Conservation (phyloP, 1,140 invertebrate species). For the Drosophila aff. region DNA sequence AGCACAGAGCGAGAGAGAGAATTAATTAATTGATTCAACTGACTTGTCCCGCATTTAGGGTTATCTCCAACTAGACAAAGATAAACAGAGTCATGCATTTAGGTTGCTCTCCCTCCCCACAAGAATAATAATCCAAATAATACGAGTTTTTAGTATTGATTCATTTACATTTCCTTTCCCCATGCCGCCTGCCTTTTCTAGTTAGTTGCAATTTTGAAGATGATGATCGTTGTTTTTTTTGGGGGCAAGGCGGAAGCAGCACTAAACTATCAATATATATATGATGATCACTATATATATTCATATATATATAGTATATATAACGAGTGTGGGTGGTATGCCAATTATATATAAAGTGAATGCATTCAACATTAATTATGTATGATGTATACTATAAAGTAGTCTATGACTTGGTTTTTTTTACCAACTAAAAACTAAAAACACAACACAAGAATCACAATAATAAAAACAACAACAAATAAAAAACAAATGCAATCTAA, state of each 20-base stretch:
- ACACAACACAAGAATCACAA: conserved; percentile 33
- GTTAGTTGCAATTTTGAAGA: conserved; percentile 48
- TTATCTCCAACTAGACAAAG: conserved; percentile 31
- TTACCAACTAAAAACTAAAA: conserved; percentile 35
- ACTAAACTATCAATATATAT: conserved; percentile 23
- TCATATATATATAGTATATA: conserved; percentile 8
- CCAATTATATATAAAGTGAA: conserved; percentile 54
- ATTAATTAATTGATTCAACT: conserved; percentile 18
- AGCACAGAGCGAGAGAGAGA: conserved; percentile 20
- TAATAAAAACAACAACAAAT: conserved; percentile 21
- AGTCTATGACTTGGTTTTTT: conserved; percentile 48
- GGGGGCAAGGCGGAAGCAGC: conserved; percentile 18
- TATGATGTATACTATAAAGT: conserved; percentile 44
- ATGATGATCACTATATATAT: conserved; percentile 5
- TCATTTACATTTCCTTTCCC: not conserved
- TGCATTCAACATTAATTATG: conserved; percentile 47
- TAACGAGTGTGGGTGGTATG: conserved; percentile 33
- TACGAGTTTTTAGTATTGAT: conserved; percentile 5
- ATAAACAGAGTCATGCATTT: conserved; percentile 29
- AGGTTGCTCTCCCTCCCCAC: conserved; percentile 18
- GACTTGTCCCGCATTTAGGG: conserved; percentile 7
- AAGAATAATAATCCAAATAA: conserved; percentile 2
- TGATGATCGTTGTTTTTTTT: conserved; percentile 12
- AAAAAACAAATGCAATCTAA: conserved; percentile 14
- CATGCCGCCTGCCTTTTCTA: conserved; percentile 31